Evolutionary conservation across 2,113 vertebrate species (phyloP), one percentile per base, ranked within the genome.

Genomic region (Rattus rattus): DNA sequence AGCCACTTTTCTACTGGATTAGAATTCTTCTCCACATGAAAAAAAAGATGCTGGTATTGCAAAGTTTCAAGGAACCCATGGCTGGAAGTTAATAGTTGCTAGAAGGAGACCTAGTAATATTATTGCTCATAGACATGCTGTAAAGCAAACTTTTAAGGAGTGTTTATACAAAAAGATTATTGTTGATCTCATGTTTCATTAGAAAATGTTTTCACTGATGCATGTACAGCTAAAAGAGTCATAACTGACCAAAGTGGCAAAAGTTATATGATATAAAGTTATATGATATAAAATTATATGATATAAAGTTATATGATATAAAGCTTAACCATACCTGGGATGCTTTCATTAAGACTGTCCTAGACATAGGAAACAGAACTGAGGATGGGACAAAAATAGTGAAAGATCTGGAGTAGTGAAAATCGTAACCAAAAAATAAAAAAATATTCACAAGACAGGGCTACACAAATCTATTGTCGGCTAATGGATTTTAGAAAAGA

Each of bases 361-460:
- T 1, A 39, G 8, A n/a, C 8, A 3, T 10, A 24, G 72, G 9
- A n/a, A 43, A 75, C 39, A 24, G 43, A 20, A 75, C 28, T 80
- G 47, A 19, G 30, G 16, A 36, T 7, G 14, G 47, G 28, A 7
- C 26, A 67, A 12, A 77, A 54, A 79, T 6, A 80, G 33, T 54
- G 16, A 22, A 54, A 33, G 14, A 33, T 33, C 28, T 54, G 30
- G 7, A 36, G 7, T 7, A 19, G 30, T 9, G 30, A 28, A 52
- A 33, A 33, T 52, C 30, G 19, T 54, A 14, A 47, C 13, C 6
- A 19, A 39, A 10, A 20, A 22, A 17, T 33, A 70, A 70, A 33
- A 70, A 17, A 16, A 2, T 8, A 72, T 7, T 0, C 7, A 75
- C n/a, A 22, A 43, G 7, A 20, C 19, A 43, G 43, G 2, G 0